phyloP scores from a whole-genome alignment of 2,888 invertebrate species.

The Troilus luridus region DNA sequence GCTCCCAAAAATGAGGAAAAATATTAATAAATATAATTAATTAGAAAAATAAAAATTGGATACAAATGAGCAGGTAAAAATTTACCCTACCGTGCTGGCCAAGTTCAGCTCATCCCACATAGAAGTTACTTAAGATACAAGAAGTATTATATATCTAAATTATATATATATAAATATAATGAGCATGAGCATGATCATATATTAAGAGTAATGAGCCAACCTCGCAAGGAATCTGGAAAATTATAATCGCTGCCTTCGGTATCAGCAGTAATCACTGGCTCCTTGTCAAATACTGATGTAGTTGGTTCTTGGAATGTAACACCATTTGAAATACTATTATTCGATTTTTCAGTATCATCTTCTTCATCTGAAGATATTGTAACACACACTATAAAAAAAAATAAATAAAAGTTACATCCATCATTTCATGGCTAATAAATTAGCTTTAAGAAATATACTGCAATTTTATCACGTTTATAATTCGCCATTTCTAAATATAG shows the following conservation, averaged over 20 bases:
- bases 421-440: not conserved
- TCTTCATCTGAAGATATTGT: conserved; percentile 71
- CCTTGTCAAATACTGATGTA: conserved; percentile 64
- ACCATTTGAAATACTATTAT: conserved; percentile 58
- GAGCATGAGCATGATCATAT: not conserved
- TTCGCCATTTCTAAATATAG: too few species aligned
- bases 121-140: too few species aligned
- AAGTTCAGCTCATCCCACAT: too few species aligned
- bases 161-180: too few species aligned
- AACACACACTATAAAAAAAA: conserved; percentile 67
- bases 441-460: not conserved
- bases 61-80: too few species aligned
- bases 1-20: too few species aligned
- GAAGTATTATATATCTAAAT: too few species aligned
- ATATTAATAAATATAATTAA: too few species aligned
- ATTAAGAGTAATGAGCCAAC: not conserved
- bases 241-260: conserved; percentile 67
- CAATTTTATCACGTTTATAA: not conserved
- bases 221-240: conserved; percentile 61
- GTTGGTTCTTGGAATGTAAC: conserved; percentile 63
- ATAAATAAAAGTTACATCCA: conserved; percentile 20
- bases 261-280: conserved; percentile 68
- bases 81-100: too few species aligned
- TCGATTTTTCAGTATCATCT: conserved; percentile 65
- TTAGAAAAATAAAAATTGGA: too few species aligned